Conservation (phyloP, 2,888 invertebrate genomes). For the Leucozona laternaria region DNA sequence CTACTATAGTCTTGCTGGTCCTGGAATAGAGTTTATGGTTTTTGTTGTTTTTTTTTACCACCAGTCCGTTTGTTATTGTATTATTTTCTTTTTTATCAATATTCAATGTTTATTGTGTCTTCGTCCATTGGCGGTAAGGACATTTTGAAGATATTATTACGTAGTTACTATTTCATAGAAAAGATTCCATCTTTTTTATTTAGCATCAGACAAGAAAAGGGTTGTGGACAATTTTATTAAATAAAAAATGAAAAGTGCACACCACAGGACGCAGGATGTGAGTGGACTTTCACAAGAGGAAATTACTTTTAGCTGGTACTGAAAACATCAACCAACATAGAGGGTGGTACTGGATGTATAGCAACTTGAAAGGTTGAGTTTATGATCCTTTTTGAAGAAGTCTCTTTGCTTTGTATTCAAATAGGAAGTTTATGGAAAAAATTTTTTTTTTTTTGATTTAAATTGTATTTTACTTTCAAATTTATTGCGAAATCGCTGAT, state of each 20-base stretch:
- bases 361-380: not conserved
- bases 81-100: constrained; percentile 21
- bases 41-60: constrained; percentile 15
- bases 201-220: constrained; percentile 21
- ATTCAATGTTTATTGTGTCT: constrained; percentile 57
- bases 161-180: not conserved
- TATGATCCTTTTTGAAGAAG: not conserved
- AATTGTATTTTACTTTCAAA: not conserved
- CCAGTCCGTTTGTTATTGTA: constrained; percentile 4
- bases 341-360: not conserved
- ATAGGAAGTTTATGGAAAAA: not conserved
- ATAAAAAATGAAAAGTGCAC: constrained; percentile 70
- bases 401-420: constrained; percentile 1
- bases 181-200: not conserved
- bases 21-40: constrained; percentile 6
- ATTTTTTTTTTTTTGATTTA: not conserved
- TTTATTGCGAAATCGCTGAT: constrained; percentile 1
- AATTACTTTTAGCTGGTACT: constrained; percentile 31
- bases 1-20: not conserved
- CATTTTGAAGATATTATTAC: constrained; percentile 24
- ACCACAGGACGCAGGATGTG: constrained; percentile 76
- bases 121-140: constrained; percentile 14
- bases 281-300: constrained; percentile 69
- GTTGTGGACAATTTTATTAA: constrained; percentile 73
- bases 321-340: not conserved